Conservation (phyloP, 2,888 invertebrate species). For the Baronia brevicornis region DNA sequence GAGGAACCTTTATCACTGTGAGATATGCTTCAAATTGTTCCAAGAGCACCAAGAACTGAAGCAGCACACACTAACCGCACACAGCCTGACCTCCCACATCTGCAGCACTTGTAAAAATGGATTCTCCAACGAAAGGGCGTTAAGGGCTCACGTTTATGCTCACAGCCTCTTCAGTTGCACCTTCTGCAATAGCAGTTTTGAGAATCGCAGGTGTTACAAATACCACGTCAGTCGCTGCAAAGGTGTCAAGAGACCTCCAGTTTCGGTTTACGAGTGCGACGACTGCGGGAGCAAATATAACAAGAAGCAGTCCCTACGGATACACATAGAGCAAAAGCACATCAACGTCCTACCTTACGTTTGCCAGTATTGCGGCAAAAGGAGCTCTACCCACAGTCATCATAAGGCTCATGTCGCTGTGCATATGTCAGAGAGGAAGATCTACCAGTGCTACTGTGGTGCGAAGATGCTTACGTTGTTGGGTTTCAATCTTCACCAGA, state of each 20-base stretch:
- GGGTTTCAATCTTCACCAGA: conserved; percentile 46
- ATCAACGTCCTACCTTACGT: conserved; percentile 46
- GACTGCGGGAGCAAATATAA: conserved; percentile 47
- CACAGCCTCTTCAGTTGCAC: conserved; percentile 49
- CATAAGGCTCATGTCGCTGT: conserved; percentile 43
- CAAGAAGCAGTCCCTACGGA: conserved; percentile 50
- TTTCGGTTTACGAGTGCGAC: conserved; percentile 38
- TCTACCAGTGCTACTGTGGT: conserved; percentile 46
- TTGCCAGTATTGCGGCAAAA: conserved; percentile 51
- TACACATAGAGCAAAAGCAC: conserved; percentile 59
- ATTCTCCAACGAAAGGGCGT: conserved; percentile 37
- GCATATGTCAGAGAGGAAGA: conserved; percentile 38
- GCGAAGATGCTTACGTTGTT: conserved; percentile 44
- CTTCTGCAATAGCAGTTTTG: conserved; percentile 40
- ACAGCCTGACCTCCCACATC: conserved; percentile 24
- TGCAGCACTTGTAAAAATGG: conserved; percentile 44
- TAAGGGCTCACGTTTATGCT: conserved; percentile 43
- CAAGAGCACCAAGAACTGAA: conserved; percentile 20
- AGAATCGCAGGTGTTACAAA: conserved; percentile 47
- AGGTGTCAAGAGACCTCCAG: conserved; percentile 6
- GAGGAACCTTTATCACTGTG: conserved; percentile 27
- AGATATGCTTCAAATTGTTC: conserved; percentile 39
- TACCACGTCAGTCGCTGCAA: conserved; percentile 42
- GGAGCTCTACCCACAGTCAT: conserved; percentile 49
- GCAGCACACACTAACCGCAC: conserved; percentile 28